Base-by-base conservation (phyloP, 2,888 invertebrate genomes). In the Drosophila leonis region DNA sequence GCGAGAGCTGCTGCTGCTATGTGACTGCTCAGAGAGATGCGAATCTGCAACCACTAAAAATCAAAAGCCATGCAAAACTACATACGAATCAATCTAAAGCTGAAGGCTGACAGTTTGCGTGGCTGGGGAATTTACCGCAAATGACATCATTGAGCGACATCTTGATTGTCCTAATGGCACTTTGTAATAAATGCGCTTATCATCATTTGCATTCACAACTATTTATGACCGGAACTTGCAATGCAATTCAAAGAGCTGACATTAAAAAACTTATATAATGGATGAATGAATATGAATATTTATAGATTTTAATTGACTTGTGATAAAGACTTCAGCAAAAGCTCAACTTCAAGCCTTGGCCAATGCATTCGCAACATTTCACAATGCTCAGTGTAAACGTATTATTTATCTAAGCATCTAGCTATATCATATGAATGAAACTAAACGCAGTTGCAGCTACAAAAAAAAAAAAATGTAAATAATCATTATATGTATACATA, bases 71-170 rank as follows among this genome's bases (percentile, higher is more conserved):
- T 42, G 52, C 44, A 52, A 24, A 61, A 12, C 1, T 39, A 9
- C 37, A 29, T 15, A 6, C 44, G 20, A 31, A 48, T 35, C 18
- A 51, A 27, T 46, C 24, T 31, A 3, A 18, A 6, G 18, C 35
- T 4, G 52, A 15, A 29, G n/a, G 24, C 8, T 63, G 8, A 1
- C 51, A 4, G 20, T 1, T 35, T 42, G 33, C 48, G 33, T 61
- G 39, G 20, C 2, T 55, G 65, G 73, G 44, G 41, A 57, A 65
- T 56, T 60, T 72, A 66, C 20, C 15, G n/a, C 5, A 24, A 27
- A 46, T 75, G 46, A 68, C 59, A 54, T 46, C 42, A 59, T 52
- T 29, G 13, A 15, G 29, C 29, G 24, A 3, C 48, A 56, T 48
- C 37, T 51, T 13, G 39, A 61, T 60, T 15, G 42, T 15, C 56